Evolutionary conservation across 2,888 invertebrate species (phyloP).

Genomic region (Herminia tarsipennalis): DNA sequence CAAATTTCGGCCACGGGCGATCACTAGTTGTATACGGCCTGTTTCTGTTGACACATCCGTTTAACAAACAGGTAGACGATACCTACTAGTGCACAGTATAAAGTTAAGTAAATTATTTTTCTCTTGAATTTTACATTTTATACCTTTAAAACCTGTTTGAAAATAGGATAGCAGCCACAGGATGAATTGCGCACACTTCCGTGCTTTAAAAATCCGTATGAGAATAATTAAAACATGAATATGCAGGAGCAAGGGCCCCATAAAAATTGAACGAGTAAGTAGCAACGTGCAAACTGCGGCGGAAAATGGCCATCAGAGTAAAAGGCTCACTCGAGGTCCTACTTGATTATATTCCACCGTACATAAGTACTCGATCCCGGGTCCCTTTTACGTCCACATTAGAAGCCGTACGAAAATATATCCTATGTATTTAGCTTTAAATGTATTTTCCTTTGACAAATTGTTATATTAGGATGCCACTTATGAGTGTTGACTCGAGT

Average conservation of each 20-base stretch:
- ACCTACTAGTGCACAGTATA: too few species aligned
- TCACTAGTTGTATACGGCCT: too few species aligned
- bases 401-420: constrained; percentile 36
- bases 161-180: background rate
- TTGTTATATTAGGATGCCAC: constrained; percentile 13
- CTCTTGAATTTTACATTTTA: too few species aligned
- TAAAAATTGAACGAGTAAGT: constrained; percentile 37
- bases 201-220: constrained; percentile 7
- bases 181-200: too few species aligned
- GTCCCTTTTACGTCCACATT: constrained; percentile 20
- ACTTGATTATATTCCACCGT: constrained; percentile 61
- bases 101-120: too few species aligned
- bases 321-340: constrained; percentile 50
- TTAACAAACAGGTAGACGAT: too few species aligned
- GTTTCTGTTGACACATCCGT: too few species aligned
- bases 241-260: constrained; percentile 35
- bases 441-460: constrained; percentile 33
- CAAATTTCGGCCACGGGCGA: too few species aligned
- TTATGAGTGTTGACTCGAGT: constrained; percentile 28
- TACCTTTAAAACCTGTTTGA: too few species aligned
- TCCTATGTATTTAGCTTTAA: constrained; percentile 32
- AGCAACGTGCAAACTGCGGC: constrained; percentile 33
- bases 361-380: constrained; percentile 42
- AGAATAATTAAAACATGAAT: constrained; percentile 34
- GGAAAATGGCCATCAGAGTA: constrained; percentile 51